Base-by-base conservation (phyloP, 2,888 invertebrate genomes). In the Drosophila subquinaria region DNA sequence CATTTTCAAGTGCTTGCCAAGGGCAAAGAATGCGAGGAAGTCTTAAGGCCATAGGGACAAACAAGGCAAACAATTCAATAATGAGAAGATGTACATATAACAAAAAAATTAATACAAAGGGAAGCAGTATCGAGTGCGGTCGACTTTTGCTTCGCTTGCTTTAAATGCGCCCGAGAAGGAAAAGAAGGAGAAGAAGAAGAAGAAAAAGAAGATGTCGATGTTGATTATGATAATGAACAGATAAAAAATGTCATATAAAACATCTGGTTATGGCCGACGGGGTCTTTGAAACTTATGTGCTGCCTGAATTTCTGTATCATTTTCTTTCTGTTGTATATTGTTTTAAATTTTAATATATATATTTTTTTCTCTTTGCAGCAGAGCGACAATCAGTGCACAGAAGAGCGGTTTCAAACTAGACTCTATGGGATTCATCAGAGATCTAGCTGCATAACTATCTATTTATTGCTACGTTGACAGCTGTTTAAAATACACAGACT, bases 31-130 rank as follows among this genome's bases (percentile, higher is more conserved):
- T 43, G 11, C 33, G 51, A 20, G 59, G 51, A 27, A 15, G 38
- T 64, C 45, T 33, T 53, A 40, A 40, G 23, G 61, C 52, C 30
- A 17, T 36, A 38, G 61, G 47, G 36, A 50, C 30, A 33, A 36
- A 50, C 62, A 47, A n/a, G 13, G 50, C 69, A 57, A 71, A 59
- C 75, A 51, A 45, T 65, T 81, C 69, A 86, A 88, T 76, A 81
- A 79, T 75, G 79, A 71, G 61, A 71, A 74, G 79, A 76, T 76
- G 87, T 65, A 17, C 17, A 17, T 17, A 83, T 83, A 72, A 79
- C 87, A 72, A 81, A 6, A 79, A 79, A 89, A 86, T 89, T 61
- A 81, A 84, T 87, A 83, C 81, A 88, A 87, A 81, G 45, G 73
- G 69, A 75, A 75, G 56, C 48, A 61, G 45, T 17, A 30, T 62